phyloP scores from a whole-genome alignment of 2,113 vertebrate species.

The Lepidothrix coronata region DNA sequence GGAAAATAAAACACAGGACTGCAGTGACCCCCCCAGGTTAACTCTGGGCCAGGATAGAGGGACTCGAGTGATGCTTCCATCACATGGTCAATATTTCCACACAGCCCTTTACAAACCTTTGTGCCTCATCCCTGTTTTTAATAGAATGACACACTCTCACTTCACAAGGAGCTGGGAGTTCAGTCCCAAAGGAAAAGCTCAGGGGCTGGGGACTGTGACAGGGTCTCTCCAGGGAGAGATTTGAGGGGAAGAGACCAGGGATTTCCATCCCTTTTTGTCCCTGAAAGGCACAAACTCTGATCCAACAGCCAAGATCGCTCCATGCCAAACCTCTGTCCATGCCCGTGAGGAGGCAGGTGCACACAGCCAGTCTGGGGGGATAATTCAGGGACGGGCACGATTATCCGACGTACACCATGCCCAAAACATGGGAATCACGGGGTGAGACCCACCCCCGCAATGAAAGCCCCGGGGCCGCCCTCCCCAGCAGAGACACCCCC shows the following conservation, averaged over 20 bases:
- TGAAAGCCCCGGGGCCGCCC: neutral
- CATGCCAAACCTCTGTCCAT: neutral
- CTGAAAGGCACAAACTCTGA: neutral
- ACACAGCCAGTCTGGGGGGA: rapidly evolving
- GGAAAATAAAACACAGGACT: neutral
- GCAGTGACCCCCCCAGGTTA: neutral
- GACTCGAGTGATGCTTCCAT: too few species aligned
- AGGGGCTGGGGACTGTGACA: rapidly evolving
- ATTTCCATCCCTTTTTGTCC: neutral
- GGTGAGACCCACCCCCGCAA: neutral
- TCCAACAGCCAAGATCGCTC: neutral
- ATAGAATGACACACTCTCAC: rapidly evolving
- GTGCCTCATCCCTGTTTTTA: neutral
- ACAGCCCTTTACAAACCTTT: neutral
- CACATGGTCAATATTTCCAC: neutral
- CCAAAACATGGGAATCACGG: neutral
- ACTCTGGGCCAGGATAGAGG: neutral
- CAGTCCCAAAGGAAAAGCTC: neutral
- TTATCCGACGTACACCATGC: rapidly evolving
- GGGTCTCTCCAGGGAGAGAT: neutral
- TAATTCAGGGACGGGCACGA: rapidly evolving
- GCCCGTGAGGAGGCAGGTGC: neutral
- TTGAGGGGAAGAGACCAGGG: neutral
- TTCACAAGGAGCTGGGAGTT: neutral
- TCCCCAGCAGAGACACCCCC: neutral